A percentile compares a stretch with the other conserved stretches of the same genome.
Conservation (phyloP, 2,797 vertebrate genomes). For the Alosa sapidissima region DNA sequence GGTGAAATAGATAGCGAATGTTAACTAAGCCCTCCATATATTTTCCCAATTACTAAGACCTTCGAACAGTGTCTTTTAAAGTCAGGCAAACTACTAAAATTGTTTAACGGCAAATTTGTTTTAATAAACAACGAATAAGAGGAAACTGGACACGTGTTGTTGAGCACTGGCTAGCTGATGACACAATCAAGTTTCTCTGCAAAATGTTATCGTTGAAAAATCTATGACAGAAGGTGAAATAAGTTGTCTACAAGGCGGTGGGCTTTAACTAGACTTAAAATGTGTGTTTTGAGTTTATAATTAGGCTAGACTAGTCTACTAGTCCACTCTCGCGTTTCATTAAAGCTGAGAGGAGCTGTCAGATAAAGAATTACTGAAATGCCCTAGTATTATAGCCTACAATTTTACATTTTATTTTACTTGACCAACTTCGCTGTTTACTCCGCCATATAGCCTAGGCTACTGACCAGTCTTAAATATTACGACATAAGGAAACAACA, state of each 20-base stretch:
- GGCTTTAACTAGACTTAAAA: background rate
- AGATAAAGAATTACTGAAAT: no score
- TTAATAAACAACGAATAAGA: conserved; percentile 10
- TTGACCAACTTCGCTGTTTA: conserved; percentile 29
- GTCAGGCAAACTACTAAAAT: background rate
- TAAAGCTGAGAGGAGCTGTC: background rate
- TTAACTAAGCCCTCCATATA: background rate
- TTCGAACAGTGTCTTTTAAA: background rate
- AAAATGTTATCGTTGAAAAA: background rate
- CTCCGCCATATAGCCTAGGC: conserved; percentile 21
- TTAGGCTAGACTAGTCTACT: background rate
- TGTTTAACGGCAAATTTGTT: background rate
- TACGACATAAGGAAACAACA: conserved; percentile 66
- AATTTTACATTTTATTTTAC: background rate
- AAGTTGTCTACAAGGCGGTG: background rate
- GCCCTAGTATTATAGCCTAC: no score
- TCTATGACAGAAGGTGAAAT: background rate
- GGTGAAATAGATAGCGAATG: background rate
- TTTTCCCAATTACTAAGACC: background rate
- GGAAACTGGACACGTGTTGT: conserved; percentile 20
- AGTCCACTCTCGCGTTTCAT: background rate
- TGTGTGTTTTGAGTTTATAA: background rate
- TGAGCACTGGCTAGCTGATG: background rate
- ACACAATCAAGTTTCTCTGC: conserved; percentile 13
- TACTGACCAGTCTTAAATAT: conserved; percentile 60